These are phyloP conservation scores for Synaphobranchus kaupii DNA, from an alignment of 2,797 vertebrate species.

Conservation along the genomic window DNA sequence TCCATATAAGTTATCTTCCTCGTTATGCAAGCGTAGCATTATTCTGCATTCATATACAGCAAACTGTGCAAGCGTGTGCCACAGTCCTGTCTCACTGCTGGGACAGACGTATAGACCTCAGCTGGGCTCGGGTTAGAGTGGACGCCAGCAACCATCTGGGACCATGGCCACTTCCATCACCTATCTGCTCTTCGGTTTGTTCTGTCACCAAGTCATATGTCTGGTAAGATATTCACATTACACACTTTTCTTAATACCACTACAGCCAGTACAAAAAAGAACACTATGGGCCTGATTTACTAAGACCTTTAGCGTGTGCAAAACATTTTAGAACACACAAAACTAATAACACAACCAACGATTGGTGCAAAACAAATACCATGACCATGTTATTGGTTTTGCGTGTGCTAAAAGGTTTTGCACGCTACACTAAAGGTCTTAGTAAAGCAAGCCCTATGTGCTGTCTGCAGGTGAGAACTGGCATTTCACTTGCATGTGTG, in stretches of 20 bases:
- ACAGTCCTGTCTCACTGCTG: not conserved
- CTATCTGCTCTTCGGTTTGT: constrained; percentile 47
- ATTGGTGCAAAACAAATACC: too few species aligned
- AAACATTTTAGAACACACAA: not conserved
- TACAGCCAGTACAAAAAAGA: not conserved
- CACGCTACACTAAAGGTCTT: too few species aligned
- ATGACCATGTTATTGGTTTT: too few species aligned
- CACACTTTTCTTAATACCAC: not conserved
- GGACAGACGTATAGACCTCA: constrained; percentile 16
- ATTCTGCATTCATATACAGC: not conserved
- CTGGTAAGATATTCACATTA: constrained; percentile 60
- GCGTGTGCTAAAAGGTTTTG: too few species aligned
- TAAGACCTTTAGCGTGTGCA: not conserved
- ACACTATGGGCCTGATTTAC: not conserved
- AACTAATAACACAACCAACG: too few species aligned
- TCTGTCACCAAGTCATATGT: constrained; percentile 46
- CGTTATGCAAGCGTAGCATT: not conserved
- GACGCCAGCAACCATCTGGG: not conserved
- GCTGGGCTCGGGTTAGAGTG: constrained; percentile 41
- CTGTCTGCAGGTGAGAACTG: not conserved
- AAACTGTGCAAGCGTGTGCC: constrained; percentile 6
- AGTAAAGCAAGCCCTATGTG: too few species aligned
- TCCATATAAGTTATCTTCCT: constrained; percentile 18
- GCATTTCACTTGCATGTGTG: not conserved
- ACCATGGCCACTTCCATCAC: constrained; percentile 13